phyloP scores from a whole-genome alignment of 2,797 vertebrate genomes.

The Rousettus madagascariensis region DNA sequence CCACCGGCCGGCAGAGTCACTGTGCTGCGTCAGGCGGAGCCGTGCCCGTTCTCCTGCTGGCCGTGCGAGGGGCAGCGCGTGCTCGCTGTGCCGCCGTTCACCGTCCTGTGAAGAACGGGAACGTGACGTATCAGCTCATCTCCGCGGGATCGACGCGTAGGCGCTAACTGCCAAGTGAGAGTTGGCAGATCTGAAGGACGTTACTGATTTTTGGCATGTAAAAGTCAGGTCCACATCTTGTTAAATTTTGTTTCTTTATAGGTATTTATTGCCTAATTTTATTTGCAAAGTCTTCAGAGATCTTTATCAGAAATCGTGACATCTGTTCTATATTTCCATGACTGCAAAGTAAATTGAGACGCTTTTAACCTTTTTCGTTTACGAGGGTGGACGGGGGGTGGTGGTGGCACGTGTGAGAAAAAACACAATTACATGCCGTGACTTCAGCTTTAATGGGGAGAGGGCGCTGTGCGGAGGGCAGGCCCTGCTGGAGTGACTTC shows the following conservation, averaged over 20 bases:
- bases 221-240: not conserved
- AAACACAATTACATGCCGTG: not conserved
- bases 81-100: rapidly evolving
- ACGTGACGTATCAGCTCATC: not conserved
- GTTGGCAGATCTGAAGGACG: not conserved
- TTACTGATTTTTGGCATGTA: no score
- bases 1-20: rapidly evolving
- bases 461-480: no score
- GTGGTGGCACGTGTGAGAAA: not conserved
- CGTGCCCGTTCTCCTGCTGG: not conserved
- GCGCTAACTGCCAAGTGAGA: not conserved
- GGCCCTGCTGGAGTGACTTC: rapidly evolving
- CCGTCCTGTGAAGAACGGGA: not conserved
- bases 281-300: not conserved
- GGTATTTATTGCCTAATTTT: not conserved
- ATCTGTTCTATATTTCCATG: not conserved
- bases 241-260: not conserved
- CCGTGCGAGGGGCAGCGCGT: no score
- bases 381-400: rapidly evolving
- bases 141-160: no score
- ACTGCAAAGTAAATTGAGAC: not conserved
- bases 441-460: not conserved
- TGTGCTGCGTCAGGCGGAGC: rapidly evolving
- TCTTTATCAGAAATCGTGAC: not conserved
- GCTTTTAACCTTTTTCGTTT: not conserved